Evolutionary conservation across 2,888 invertebrate genomes (phyloP).

Genomic region (Osedax fenrisi): DNA sequence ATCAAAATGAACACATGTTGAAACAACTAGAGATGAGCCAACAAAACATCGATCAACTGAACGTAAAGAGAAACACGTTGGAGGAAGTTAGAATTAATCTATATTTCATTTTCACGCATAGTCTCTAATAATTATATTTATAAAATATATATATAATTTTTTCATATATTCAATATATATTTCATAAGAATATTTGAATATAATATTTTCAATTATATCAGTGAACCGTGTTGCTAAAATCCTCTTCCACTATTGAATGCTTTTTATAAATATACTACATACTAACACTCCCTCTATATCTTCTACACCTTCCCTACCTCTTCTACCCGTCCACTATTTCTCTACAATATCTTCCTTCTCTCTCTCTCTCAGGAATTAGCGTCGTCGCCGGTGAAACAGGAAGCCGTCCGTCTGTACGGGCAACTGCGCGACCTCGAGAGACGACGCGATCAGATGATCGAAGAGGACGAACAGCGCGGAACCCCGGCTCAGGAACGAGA

Average conservation of each 20-base stretch:
- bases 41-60: conserved; percentile 59
- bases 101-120: too few relatives aligned
- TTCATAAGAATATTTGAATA: too few relatives aligned
- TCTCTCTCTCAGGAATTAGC: conserved; percentile 29
- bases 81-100: conserved; percentile 57
- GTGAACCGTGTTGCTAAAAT: too few relatives aligned
- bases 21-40: conserved; percentile 51
- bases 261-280: too few relatives aligned
- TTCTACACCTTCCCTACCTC: too few relatives aligned
- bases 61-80: conserved; percentile 58
- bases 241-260: too few relatives aligned
- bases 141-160: too few relatives aligned
- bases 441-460: conserved; percentile 59
- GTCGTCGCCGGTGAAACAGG: conserved; percentile 35
- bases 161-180: too few relatives aligned
- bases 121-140: too few relatives aligned
- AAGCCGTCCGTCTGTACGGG: conserved; percentile 54
- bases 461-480: conserved; percentile 61
- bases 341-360: not conserved
- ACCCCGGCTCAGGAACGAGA: conserved; percentile 69
- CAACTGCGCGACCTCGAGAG: conserved; percentile 57
- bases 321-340: too few relatives aligned
- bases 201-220: not conserved
- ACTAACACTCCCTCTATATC: too few relatives aligned
- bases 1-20: conserved; percentile 50